Evolutionary conservation across 2,113 vertebrate species (phyloP), one percentile per base, ranked within the genome.

Genomic region (Sula dactylatra): DNA sequence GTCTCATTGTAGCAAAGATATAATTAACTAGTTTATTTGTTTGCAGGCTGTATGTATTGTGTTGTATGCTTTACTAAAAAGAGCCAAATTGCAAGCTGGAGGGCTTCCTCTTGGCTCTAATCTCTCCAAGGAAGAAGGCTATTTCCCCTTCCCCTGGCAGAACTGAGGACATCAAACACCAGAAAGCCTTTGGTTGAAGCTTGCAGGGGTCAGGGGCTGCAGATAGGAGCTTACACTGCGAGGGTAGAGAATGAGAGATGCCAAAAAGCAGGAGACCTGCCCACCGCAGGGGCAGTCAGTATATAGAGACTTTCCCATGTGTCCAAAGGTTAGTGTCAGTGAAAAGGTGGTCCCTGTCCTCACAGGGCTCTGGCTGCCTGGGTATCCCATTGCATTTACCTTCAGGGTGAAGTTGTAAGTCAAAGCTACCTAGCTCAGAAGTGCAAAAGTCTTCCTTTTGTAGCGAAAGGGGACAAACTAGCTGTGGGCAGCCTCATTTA

Each of bases 381-480:
- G 17, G 10, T 2, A 5, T 47, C 45, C 16, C 25, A 29, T 64
- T 4, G 3, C 26, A 7, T 42, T 88, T 45, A 70, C 18, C 18
- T 77, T 72, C 31, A 36, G 16, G 15, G 10, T 45, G 42, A 71
- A 93, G 22, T 27, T 80, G 10, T 69, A 86, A 76, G 9, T 36
- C 76, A 66, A 69, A 95, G 16, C 11, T 34, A 42, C 27, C 32
- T 38, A 15, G 20, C 36, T 81, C 50, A 62, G 74, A 44, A 54
- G 4, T 54, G 22, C 24, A 77, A 14, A 16, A 34, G 5, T 55
- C 16, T 83, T 40, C 16, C 13, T 67, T 67, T 47, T 54, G 49
- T 19, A 73, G 27, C 0, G 0, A 61, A 74, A 70, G 16, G 19
- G 26, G 25, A 29, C 26, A 38, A 72, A 44, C 15, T 49, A 25